These are phyloP conservation scores for Halcyon badia DNA, from an alignment of 2,797 vertebrate genomes.

Conservation along the genomic window DNA sequence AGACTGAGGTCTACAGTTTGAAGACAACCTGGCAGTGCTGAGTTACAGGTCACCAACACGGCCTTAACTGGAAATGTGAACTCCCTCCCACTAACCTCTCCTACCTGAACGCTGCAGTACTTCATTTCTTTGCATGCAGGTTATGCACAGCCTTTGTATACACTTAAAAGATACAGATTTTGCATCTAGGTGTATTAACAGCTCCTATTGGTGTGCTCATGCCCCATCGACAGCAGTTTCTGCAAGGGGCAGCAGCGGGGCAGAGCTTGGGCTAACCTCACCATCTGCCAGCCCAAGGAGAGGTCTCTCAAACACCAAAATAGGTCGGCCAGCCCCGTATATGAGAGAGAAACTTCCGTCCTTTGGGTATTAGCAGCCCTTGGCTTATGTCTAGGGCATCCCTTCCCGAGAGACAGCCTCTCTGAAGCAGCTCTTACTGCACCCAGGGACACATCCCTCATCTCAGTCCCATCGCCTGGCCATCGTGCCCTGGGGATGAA, in stretches of 20 bases:
- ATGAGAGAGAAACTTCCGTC: not conserved
- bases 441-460: fast-evolving
- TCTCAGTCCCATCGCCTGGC: not conserved
- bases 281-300: not conserved
- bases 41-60: not conserved
- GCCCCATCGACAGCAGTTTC: fast-evolving
- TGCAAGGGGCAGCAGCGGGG: fast-evolving
- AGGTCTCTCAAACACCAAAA: not conserved
- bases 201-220: fast-evolving
- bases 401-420: not conserved
- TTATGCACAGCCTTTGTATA: not conserved
- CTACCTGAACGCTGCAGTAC: not conserved
- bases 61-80: not conserved
- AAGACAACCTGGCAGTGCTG: not conserved
- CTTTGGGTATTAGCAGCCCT: not conserved
- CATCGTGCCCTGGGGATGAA: not conserved
- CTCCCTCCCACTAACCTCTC: not conserved
- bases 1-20: not conserved
- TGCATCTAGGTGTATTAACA: not conserved
- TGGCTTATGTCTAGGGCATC: not conserved
- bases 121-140: not conserved
- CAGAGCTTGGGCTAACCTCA: not conserved
- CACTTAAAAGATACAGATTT: not conserved
- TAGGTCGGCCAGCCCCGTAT: not conserved
- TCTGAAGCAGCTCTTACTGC: not conserved